Conservation (phyloP, 1,140 invertebrate genomes). For the Drosophila rhopaloa region DNA sequence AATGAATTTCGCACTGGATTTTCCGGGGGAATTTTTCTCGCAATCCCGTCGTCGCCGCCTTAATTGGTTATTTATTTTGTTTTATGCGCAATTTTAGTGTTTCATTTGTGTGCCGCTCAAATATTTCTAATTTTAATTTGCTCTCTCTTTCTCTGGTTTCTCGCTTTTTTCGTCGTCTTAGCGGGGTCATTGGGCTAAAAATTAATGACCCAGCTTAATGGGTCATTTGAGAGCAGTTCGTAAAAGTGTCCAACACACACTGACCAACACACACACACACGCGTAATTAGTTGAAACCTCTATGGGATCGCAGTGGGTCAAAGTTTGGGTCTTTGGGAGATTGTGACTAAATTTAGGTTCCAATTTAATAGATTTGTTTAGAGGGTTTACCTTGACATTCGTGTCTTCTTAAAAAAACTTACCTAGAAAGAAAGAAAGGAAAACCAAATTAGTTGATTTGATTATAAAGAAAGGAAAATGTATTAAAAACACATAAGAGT, state of each 20-base stretch:
- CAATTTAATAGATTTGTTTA: slow-evolving; percentile 28
- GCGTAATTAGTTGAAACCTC: slow-evolving; percentile 60
- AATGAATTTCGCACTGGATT: slow-evolving; percentile 79
- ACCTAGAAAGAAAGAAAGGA: slow-evolving; percentile 46
- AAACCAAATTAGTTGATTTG: slow-evolving; percentile 1
- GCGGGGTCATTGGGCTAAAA: slow-evolving; percentile 72
- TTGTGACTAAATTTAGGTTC: slow-evolving; percentile 25
- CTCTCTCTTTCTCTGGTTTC: slow-evolving; percentile 29
- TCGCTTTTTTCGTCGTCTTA: slow-evolving; percentile 25
- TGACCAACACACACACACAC: slow-evolving; percentile 24
- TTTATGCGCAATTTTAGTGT: slow-evolving; percentile 63
- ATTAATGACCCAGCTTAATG: slow-evolving; percentile 75
- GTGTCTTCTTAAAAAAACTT: slow-evolving; percentile 3
- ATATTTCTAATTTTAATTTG: slow-evolving; percentile 68
- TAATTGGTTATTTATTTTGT: slow-evolving; percentile 80
- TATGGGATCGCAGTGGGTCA: slow-evolving; percentile 47
- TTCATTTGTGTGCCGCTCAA: slow-evolving; percentile 24
- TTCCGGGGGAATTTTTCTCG: slow-evolving; percentile 33
- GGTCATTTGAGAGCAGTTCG: slow-evolving; percentile 75
- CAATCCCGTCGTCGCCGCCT: slow-evolving; percentile 12
- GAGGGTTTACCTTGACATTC: slow-evolving; percentile 50
- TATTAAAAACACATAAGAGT: neutral
- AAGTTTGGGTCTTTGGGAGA: slow-evolving; percentile 41
- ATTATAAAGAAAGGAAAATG: neutral
- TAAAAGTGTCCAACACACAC: slow-evolving; percentile 59